Percentiles rank a stretch among this genome's conserved stretches.
Evolutionary conservation across 2,113 vertebrate species (phyloP).

Genomic region (Melozone crissalis): DNA sequence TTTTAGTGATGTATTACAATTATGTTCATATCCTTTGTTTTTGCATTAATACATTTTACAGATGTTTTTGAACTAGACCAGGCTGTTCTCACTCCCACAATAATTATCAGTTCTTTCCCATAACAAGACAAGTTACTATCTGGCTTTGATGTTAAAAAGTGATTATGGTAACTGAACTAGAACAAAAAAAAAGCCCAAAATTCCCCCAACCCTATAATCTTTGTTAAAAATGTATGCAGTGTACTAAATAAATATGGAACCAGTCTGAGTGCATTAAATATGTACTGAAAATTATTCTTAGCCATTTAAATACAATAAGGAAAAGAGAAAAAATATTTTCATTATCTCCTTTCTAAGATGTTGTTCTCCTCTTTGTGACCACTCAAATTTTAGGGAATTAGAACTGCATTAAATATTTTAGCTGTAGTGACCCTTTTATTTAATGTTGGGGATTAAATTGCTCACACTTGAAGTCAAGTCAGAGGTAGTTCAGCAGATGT

Average conservation of each 20-base stretch:
- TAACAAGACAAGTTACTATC: background rate
- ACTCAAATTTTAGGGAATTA: background rate
- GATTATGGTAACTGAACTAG: background rate
- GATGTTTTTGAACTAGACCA: background rate
- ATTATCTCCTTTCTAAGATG: background rate
- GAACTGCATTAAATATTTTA: background rate
- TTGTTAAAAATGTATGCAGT: background rate
- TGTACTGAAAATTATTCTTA: background rate
- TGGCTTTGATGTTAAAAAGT: background rate
- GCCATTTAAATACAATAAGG: background rate
- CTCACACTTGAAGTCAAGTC: background rate
- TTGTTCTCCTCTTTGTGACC: background rate
- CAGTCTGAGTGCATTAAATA: background rate
- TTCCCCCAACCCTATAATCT: background rate
- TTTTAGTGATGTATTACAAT: background rate
- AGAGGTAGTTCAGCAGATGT: background rate
- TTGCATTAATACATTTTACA: background rate
- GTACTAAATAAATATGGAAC: background rate
- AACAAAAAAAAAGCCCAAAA: background rate
- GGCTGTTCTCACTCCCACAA: background rate
- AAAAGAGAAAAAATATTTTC: background rate
- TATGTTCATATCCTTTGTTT: background rate
- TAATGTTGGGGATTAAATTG: background rate
- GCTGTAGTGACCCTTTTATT: background rate
- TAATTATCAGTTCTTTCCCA: background rate